Conservation (phyloP, 1,140 invertebrate genomes). For the Yoshiicerus persimilis region DNA sequence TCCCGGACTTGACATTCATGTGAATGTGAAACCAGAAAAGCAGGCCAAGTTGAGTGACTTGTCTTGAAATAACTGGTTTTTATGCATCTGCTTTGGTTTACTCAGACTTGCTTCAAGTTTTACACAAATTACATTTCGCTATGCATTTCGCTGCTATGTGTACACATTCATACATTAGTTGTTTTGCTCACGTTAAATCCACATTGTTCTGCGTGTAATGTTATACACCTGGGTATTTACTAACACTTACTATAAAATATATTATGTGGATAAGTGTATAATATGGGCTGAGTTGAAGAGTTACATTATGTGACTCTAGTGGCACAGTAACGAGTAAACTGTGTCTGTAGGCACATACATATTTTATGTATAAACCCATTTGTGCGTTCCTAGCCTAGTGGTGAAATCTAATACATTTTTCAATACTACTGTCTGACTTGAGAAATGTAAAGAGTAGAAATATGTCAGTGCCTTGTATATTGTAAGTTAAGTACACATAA, state of each 20-base stretch:
- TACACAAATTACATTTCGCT: not conserved
- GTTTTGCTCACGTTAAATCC: not conserved
- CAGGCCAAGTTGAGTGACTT: constrained; percentile 15
- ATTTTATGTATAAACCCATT: too few relatives aligned
- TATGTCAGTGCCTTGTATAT: not conserved
- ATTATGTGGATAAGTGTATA: not conserved
- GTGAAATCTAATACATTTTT: not conserved
- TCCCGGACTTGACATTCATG: constrained; percentile 21
- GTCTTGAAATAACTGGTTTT: constrained; percentile 17
- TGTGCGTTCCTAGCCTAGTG: too few relatives aligned
- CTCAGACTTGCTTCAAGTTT: not conserved
- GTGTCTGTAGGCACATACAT: not conserved
- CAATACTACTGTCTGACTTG: not conserved
- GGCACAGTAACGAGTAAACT: not conserved
- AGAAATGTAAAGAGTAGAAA: too few relatives aligned
- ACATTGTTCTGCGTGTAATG: not conserved
- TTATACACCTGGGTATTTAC: too few relatives aligned
- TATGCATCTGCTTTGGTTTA: not conserved
- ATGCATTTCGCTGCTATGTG: not conserved
- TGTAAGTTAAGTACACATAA: too few relatives aligned
- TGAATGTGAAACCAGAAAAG: constrained; percentile 13
- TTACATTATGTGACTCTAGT: not conserved
- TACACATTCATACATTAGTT: not conserved
- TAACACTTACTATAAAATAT: not conserved
- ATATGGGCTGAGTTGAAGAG: not conserved